phyloP scores from a whole-genome alignment of 1,140 invertebrate genomes.

The Bombus consobrinus region DNA sequence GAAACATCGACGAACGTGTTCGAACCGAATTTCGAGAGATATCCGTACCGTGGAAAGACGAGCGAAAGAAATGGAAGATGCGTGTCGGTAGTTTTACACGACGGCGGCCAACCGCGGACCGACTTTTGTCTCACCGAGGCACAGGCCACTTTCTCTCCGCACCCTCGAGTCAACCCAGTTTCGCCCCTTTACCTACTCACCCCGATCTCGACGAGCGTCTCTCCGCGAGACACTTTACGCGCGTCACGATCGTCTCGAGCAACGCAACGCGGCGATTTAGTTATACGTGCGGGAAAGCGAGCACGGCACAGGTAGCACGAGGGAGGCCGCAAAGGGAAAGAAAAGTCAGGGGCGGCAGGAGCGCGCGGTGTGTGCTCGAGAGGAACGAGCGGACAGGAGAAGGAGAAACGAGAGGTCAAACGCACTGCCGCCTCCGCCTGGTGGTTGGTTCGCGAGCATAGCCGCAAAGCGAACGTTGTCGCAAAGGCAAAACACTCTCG shows the following conservation, averaged over 20 bases:
- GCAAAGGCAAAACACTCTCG: slow-evolving; percentile 69
- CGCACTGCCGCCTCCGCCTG: slow-evolving; percentile 46
- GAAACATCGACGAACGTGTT: background rate
- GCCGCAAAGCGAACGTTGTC: slow-evolving; percentile 61
- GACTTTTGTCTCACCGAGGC: background rate
- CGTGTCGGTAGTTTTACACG: background rate
- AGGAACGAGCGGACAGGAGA: background rate
- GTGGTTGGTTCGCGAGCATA: slow-evolving; percentile 45
- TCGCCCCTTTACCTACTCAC: slow-evolving; percentile 26
- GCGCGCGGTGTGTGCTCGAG: background rate
- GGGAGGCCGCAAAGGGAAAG: background rate
- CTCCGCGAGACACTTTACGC: slow-evolving; percentile 8
- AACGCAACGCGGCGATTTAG: slow-evolving; percentile 69
- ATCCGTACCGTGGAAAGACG: background rate
- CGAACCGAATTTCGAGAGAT: background rate
- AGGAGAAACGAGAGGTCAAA: slow-evolving; percentile 28
- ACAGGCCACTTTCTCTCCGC: background rate
- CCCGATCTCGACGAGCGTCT: background rate
- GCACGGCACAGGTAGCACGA: background rate
- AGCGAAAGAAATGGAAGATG: background rate
- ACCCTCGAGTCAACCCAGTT: slow-evolving; percentile 20
- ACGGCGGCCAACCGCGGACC: slow-evolving; percentile 2
- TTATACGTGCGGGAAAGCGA: slow-evolving; percentile 59
- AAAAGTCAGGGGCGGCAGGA: background rate
- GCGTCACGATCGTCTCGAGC: background rate